phyloP scores from a whole-genome alignment of 1,140 invertebrate species.

The Galleria mellonella region DNA sequence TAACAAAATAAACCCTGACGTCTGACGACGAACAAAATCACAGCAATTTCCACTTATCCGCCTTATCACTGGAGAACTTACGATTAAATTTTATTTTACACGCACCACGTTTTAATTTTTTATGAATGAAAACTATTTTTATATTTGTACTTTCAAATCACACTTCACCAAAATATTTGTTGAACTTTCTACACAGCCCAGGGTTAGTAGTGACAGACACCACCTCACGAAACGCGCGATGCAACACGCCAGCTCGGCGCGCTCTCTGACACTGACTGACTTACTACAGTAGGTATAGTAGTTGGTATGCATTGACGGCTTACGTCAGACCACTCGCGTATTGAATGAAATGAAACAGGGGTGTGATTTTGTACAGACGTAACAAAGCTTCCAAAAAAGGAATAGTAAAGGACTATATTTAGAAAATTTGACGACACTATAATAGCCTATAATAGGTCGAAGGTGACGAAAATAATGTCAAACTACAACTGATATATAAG shows the following conservation, averaged over 20 bases:
- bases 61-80: constrained; percentile 51
- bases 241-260: constrained; percentile 31
- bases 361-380: no score
- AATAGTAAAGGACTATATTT: no score
- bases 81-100: constrained; percentile 25
- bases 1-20: constrained; percentile 24
- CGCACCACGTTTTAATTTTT: constrained; percentile 9
- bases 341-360: constrained; percentile 44
- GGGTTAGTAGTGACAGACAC: background rate
- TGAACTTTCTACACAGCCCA: background rate
- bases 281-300: constrained; percentile 43
- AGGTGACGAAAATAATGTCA: no score
- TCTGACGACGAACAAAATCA: constrained; percentile 36
- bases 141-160: background rate
- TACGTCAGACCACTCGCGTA: constrained; percentile 45
- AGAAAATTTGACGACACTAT: no score
- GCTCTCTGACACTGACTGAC: constrained; percentile 41
- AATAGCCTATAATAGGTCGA: no score
- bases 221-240: constrained; percentile 10
- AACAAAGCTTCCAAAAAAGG: no score
- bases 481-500: no score
- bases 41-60: constrained; percentile 57
- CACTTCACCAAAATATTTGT: background rate
- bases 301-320: constrained; percentile 40
- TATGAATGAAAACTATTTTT: background rate